Conservation (phyloP, 2,113 vertebrate species). For the Ornithorhynchus anatinus region DNA sequence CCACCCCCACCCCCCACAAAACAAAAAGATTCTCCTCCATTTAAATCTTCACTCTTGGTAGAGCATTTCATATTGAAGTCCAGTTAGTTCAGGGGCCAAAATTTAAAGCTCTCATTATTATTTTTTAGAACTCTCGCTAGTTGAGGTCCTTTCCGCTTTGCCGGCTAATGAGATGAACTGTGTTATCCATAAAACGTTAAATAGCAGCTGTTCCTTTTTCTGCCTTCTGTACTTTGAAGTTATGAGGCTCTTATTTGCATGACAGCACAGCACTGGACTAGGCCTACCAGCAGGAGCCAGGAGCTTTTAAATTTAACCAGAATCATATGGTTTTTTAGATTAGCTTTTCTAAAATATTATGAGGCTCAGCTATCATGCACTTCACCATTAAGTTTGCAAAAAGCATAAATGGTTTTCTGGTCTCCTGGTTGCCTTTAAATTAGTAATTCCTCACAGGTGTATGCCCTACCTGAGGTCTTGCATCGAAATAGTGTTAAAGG, state of each 20-base stretch:
- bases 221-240: slow-evolving; percentile 46
- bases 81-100: slow-evolving; percentile 25
- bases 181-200: slow-evolving; percentile 46
- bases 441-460: neutral
- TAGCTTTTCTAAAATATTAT: slow-evolving; percentile 39
- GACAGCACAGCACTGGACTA: slow-evolving; percentile 17
- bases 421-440: slow-evolving; percentile 12
- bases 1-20: too few relatives aligned
- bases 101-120: neutral
- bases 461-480: neutral
- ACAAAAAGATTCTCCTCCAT: too few relatives aligned
- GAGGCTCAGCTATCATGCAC: slow-evolving; percentile 21
- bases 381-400: slow-evolving; percentile 8
- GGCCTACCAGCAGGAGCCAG: slow-evolving; percentile 12
- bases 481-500: neutral
- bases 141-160: slow-evolving; percentile 29
- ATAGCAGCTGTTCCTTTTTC: slow-evolving; percentile 53
- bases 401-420: slow-evolving; percentile 11
- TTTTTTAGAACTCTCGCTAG: neutral
- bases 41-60: too few relatives aligned
- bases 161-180: slow-evolving; percentile 52
- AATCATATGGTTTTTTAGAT: slow-evolving; percentile 29
- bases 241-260: slow-evolving; percentile 31
- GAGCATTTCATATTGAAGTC: too few relatives aligned
- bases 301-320: slow-evolving; percentile 38